Base-by-base conservation (phyloP, 2,113 vertebrate genomes). In the Macquaria australasica region DNA sequence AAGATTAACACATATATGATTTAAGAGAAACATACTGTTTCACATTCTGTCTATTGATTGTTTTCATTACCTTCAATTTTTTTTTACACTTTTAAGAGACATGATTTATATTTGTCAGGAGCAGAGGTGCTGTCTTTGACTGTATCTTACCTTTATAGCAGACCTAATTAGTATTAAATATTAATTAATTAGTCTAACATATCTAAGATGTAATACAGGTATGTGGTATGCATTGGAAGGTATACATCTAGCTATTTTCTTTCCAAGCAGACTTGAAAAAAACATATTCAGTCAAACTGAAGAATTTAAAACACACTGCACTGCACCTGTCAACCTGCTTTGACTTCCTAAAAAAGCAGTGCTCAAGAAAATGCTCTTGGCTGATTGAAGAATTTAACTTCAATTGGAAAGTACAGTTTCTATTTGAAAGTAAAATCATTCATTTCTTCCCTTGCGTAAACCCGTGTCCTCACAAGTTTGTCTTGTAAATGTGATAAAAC, bases 361-460 rank as follows among this genome's bases (percentile, higher is more conserved):
- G 70, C 23, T 62, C 15, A 55, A 53, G 62, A 56, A 50, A 64
- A 45, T 63, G 34, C 43, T 58, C 55, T 84, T 81, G n/a, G 71
- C 18, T 80, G 51, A 67, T 75, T 68, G 34, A 34, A 34, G 34
- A 34, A 34, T 34, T 34, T 34, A 34, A 34, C 34, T 34, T 34
- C 4, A 34, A 34, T 34, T 34, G 34, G 34, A 34, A 34, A 34
- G 34, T 34, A 34, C 34, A 34, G 34, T 34, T 2, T 31, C 28
- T 31, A 20, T 53, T 85, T 81, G 8, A 80, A 83, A 67, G n/a
- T 20, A 37, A 43, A 81, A 53, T 56, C 15, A 45, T 73, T 64
- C 7, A 51, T 58, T 48, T 62, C 21, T 15, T 77, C 23, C 39
- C 8, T 68, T 25, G 23, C n/a, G 63, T 59, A 66, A 56, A 75